Evolutionary conservation across 2,113 vertebrate species (phyloP), one percentile per base, ranked within the genome.

Genomic region (Mustela nigripes): DNA sequence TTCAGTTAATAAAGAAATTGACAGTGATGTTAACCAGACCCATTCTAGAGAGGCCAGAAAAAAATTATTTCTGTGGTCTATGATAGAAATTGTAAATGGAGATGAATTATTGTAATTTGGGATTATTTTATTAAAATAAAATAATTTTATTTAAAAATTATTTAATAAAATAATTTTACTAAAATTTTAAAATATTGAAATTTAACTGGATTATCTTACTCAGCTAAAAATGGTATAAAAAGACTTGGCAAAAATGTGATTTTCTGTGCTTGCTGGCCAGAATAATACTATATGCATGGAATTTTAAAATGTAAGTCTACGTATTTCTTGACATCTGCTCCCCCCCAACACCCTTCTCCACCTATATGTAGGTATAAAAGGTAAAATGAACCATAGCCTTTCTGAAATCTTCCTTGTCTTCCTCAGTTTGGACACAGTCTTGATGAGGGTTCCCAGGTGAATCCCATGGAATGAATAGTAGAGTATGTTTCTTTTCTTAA

Each of bases 1-100:
- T 92, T 95, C 39, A 62, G 39, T 94, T 88, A 85, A 84, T 85
- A 81, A 92, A 94, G 91, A 88, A 78, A 18, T 92, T 95, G 69
- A 71, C 31, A 62, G 26, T 56, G 74, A 80, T 76, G n/a, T 71
- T 88, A 96, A 79, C 36, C 81, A 73, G 45, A 87, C 3, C 53
- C 24, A 39, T 45, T 89, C 69, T 56, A 24, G 93, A 89, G 81
- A 79, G 31, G 36, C 84, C 42, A 60, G 60, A 4, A 81, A 79
- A 90, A 63, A 31, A 78, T 33, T 11, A 28, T 14, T 21, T 50
- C 0, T 81, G 2, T 69, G 48, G 74, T 24, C 4, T 24, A 28
- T 50, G 48, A 65, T 65, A 88, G 33, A 48, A 82, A 63, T 81
- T 74, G 1, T 89, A 85, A 82, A 82, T 9, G 22, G 60, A 93